Evolutionary conservation across 2,797 vertebrate genomes (phyloP).

Genomic region (Coracias cyanogaster): DNA sequence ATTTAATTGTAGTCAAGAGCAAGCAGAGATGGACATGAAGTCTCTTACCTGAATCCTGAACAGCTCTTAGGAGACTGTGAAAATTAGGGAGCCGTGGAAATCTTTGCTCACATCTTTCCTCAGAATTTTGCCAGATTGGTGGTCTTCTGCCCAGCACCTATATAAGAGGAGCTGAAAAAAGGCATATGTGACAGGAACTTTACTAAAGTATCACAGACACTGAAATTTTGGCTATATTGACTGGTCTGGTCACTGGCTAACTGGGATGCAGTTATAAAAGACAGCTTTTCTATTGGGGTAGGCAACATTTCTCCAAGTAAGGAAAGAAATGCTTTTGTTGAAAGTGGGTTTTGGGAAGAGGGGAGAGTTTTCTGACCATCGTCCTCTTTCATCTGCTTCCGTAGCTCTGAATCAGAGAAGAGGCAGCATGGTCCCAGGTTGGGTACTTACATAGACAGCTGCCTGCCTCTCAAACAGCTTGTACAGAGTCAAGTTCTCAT

Average conservation of each 20-base stretch:
- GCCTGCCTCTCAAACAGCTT: not conserved
- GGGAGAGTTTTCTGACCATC: not conserved
- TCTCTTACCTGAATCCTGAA: not conserved
- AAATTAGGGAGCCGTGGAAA: not conserved
- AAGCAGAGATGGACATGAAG: not conserved
- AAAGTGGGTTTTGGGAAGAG: not conserved
- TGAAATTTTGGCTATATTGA: not conserved
- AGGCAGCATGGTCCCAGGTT: not conserved
- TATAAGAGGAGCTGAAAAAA: not conserved
- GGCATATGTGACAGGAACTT: not conserved
- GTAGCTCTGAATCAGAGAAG: not conserved
- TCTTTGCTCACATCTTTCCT: not conserved
- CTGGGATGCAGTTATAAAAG: not conserved
- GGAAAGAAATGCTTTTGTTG: not conserved
- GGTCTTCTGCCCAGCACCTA: not conserved
- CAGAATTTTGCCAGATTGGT: not conserved
- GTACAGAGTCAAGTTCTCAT: not conserved
- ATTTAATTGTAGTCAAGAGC: not conserved
- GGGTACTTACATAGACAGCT: not conserved
- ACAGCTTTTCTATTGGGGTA: not conserved
- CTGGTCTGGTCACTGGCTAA: not conserved
- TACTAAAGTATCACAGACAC: fast-evolving
- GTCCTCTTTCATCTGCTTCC: not conserved
- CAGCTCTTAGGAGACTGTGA: not conserved
- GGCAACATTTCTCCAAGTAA: not conserved